Conservation (phyloP, 2,888 invertebrate species). For the Gastrophysa polygoni region DNA sequence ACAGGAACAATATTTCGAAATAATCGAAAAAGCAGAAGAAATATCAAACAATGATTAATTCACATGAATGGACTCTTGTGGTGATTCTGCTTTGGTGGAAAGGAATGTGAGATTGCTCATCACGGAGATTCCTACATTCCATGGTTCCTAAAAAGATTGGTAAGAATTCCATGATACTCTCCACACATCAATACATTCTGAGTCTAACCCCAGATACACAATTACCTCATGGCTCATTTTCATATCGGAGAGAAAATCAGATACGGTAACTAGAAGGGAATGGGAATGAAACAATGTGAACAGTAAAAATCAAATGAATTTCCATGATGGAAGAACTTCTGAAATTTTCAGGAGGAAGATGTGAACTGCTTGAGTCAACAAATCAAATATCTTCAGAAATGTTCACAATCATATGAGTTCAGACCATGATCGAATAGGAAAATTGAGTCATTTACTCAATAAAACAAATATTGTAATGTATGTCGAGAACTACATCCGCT, state of each 20-base stretch:
- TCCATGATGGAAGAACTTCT: no score
- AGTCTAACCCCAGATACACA: constrained; percentile 7
- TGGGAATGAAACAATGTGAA: no score
- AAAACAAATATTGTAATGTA: no score
- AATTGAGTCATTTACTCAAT: no score
- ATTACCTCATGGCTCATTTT: constrained; percentile 15
- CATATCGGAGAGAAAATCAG: constrained; percentile 17
- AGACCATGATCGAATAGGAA: no score
- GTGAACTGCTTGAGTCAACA: no score
- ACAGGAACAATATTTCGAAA: constrained; percentile 9
- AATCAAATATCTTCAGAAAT: no score
- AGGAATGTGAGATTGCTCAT: constrained; percentile 19
- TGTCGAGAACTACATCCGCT: no score
- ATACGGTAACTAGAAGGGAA: constrained; percentile 15
- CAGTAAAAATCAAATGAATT: not conserved
- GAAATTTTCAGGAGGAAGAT: no score
- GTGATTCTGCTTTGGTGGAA: not conserved
- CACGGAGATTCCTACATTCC: constrained; percentile 16
- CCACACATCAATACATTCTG: constrained; percentile 9
- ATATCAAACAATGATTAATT: not conserved
- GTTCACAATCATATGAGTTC: no score
- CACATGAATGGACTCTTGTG: no score
- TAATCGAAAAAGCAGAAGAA: not conserved
- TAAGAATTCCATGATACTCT: constrained; percentile 19
- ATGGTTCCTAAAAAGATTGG: constrained; percentile 19